These are phyloP conservation scores for Bombylius major DNA, from an alignment of 2,888 invertebrate species.

Conservation along the genomic window DNA sequence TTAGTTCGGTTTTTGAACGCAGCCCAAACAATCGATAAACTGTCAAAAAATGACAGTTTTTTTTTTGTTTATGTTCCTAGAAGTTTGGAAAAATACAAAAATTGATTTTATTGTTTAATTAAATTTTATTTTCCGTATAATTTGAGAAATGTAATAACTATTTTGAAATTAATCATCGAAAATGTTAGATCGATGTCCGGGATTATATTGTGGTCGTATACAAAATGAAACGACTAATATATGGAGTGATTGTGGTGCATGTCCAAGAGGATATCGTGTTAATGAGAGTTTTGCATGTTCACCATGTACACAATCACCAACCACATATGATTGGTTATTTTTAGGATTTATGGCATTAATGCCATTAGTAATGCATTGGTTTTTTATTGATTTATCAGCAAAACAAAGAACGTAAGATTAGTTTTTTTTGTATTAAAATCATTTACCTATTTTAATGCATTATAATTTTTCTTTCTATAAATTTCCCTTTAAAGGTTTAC, in stretches of 20 bases:
- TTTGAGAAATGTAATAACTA: too few relatives aligned
- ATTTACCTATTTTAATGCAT: not conserved
- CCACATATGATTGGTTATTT: slow-evolving; percentile 83
- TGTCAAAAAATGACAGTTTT: too few relatives aligned
- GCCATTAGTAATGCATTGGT: slow-evolving; percentile 80
- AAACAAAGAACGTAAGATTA: slow-evolving; percentile 49
- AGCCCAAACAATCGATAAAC: too few relatives aligned
- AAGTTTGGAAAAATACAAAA: too few relatives aligned
- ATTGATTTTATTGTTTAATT: too few relatives aligned
- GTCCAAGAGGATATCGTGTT: slow-evolving; percentile 69
- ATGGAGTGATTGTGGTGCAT: slow-evolving; percentile 75
- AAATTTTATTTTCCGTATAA: too few relatives aligned
- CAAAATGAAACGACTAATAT: slow-evolving; percentile 52
- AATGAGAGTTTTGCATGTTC: slow-evolving; percentile 57
- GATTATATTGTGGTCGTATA: slow-evolving; percentile 42
- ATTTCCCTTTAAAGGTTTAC: slow-evolving; percentile 44
- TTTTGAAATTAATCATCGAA: not conserved
- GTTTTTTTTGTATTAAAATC: not conserved
- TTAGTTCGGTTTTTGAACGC: too few relatives aligned
- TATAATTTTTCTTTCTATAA: not conserved
- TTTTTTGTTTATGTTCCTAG: too few relatives aligned
- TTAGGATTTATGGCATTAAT: slow-evolving; percentile 90
- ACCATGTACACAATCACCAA: slow-evolving; percentile 60
- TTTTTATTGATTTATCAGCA: slow-evolving; percentile 77
- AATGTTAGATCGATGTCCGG: slow-evolving; percentile 24